Base-by-base conservation (phyloP, 1,140 invertebrate species). In the Marisa cornuarietis region DNA sequence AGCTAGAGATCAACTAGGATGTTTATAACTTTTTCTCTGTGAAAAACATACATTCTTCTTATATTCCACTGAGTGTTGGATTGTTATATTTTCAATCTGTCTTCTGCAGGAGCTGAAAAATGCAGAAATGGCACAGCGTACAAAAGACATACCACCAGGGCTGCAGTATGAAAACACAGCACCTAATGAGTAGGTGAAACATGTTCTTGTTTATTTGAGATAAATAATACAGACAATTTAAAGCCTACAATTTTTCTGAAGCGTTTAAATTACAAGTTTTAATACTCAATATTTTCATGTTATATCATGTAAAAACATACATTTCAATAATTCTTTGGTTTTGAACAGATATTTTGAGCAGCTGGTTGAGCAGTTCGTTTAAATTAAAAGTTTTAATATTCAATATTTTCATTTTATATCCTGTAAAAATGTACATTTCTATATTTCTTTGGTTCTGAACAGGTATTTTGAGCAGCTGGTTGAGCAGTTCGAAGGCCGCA, bases 161-260 rank as follows among this genome's bases (percentile, higher is more conserved):
- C 90, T 96, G 22, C 95, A 96, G 87, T 95, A 95, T 88, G 95
- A 96, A 88, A 95, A 95, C 86, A 93, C 92, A 75, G 93, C 94
- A 8, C 95, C 95, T 0, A 91, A 94, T n/a, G 92, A 94, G 83
- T 96, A 79, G 83, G 88, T 86, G 24, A 61, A 58, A 18, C 54
- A 58, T 58, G 4, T 58, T 58, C 54, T 58, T 58, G 0, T 18
- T 58, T 58, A 2, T 58, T 11, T 4, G 8, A 11, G 54, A 14
- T 58, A 14, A 58, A 1, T 58, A 58, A 58, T 58, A 58, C 54
- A 58, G 0, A 58, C 9, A 42, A 42, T 42, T 42, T 18, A 58
- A 58, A 58, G 54, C 16, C 54, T 18, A 58, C 16, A 14, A 58
- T 14, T 58, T 58, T 58, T 58, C 54, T 6, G 54, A 58, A 58